Conservation (phyloP, 2,888 invertebrate genomes). For the Abscondita cerata region DNA sequence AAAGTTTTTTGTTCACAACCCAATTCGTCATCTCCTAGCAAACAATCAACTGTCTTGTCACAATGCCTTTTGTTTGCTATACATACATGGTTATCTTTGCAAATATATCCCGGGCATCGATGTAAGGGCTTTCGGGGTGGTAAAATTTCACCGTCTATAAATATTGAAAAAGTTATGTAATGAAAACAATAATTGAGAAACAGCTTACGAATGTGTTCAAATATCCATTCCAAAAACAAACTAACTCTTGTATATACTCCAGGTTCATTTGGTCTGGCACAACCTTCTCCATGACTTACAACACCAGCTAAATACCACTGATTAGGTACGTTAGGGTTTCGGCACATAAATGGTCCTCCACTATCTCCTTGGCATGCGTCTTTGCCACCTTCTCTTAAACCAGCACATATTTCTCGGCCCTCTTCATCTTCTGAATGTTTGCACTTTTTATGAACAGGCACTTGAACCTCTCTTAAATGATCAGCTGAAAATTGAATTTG, state of each 20-base stretch:
- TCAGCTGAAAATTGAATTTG: conserved; percentile 70
- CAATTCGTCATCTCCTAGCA: conserved; percentile 82
- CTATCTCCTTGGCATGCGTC: conserved; percentile 89
- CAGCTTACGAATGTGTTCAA: conserved; percentile 65
- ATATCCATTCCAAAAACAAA: conserved; percentile 78
- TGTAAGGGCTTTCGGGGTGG: conserved; percentile 63
- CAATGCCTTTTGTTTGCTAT: conserved; percentile 71
- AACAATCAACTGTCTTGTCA: conserved; percentile 77
- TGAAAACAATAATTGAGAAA: no score
- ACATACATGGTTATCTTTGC: conserved; percentile 71
- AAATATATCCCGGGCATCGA: conserved; percentile 77
- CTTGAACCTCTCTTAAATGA: conserved; percentile 78
- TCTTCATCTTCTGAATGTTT: conserved; percentile 70
- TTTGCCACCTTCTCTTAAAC: conserved; percentile 73
- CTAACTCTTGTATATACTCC: conserved; percentile 85
- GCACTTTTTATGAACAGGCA: conserved; percentile 74
- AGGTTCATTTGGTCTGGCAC: conserved; percentile 79
- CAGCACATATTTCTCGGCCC: conserved; percentile 80
- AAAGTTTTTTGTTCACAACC: conserved; percentile 61
- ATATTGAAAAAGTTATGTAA: no score
- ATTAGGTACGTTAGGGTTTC: conserved; percentile 68
- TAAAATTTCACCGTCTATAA: conserved; percentile 61
- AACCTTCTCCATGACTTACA: conserved; percentile 88
- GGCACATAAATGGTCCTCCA: conserved; percentile 85
- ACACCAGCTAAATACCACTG: conserved; percentile 85